A percentile compares a stretch with the other conserved stretches of the same genome.
phyloP scores from a whole-genome alignment of 1,140 invertebrate species.

The Hypothenemus hampei region DNA sequence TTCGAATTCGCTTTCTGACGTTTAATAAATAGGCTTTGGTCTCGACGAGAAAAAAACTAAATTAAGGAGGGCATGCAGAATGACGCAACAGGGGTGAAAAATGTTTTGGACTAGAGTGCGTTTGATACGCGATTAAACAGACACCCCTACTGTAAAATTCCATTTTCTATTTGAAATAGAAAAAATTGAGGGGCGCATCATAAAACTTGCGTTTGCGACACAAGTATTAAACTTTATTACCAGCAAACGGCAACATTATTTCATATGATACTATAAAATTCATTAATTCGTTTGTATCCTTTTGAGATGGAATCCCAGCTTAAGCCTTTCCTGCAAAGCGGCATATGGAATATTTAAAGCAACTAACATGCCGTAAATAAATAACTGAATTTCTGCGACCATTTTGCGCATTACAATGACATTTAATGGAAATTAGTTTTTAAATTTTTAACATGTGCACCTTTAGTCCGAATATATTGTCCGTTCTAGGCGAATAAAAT shows the following conservation, averaged over 20 bases:
- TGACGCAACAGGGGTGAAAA: slow-evolving; percentile 20
- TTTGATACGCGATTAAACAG: slow-evolving; percentile 17
- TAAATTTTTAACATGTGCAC: slow-evolving; percentile 8
- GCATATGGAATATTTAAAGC: slow-evolving; percentile 3
- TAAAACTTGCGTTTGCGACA: too few species aligned
- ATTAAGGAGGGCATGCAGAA: slow-evolving; percentile 19
- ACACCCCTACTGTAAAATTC: slow-evolving; percentile 2
- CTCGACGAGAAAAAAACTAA: slow-evolving; percentile 25
- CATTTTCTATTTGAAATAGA: too few species aligned
- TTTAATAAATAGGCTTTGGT: slow-evolving; percentile 26
- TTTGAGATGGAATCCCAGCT: too few species aligned
- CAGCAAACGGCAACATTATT: too few species aligned
- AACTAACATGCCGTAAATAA: not conserved
- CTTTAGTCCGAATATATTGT: not conserved
- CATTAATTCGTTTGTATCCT: too few species aligned
- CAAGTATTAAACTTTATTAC: too few species aligned
- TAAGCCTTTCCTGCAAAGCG: not conserved
- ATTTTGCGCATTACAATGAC: not conserved
- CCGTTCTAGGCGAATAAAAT: too few species aligned
- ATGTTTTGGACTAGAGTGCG: slow-evolving; percentile 7
- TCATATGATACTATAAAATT: too few species aligned
- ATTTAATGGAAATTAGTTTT: slow-evolving; percentile 11
- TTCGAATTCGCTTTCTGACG: slow-evolving; percentile 21
- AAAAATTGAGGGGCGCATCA: too few species aligned
- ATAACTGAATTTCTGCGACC: not conserved